A percentile compares a stretch with the other conserved stretches of the same genome.
phyloP scores from a whole-genome alignment of 2,113 vertebrate genomes.

The Tenrec ecaudatus region DNA sequence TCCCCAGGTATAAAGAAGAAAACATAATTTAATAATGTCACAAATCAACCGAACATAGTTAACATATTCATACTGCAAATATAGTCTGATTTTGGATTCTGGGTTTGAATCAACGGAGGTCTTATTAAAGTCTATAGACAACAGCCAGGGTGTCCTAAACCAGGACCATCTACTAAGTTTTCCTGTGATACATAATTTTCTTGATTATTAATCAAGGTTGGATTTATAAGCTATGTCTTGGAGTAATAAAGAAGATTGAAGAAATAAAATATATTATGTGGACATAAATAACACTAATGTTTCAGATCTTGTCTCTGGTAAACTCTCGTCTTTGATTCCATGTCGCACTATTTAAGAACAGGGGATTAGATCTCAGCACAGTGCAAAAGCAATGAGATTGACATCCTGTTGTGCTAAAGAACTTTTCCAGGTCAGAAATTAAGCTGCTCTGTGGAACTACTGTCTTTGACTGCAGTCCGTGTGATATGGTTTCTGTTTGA shows the following conservation, averaged over 20 bases:
- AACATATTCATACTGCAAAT: neutral
- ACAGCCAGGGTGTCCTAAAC: neutral
- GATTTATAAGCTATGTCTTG: neutral
- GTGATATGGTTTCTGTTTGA: neutral
- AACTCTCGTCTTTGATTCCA: neutral
- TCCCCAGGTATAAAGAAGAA: neutral
- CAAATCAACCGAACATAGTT: neutral
- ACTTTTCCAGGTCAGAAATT: slow-evolving; percentile 30
- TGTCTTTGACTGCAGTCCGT: neutral
- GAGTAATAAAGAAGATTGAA: slow-evolving; percentile 2
- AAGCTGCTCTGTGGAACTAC: neutral
- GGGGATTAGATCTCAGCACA: neutral
- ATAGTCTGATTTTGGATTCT: neutral
- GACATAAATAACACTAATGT: neutral
- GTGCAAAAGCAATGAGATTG: slow-evolving; percentile 42
- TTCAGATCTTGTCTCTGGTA: neutral
- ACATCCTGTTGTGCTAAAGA: neutral
- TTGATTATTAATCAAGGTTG: neutral
- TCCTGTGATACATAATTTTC: neutral
- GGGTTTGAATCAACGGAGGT: neutral
- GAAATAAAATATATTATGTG: neutral
- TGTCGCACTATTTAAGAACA: neutral
- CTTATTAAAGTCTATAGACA: neutral
- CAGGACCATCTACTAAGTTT: neutral
- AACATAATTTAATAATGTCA: neutral